Evolutionary conservation across 2,797 vertebrate species (phyloP), one percentile per base, ranked within the genome.

Genomic region (Sebastes kiyomatsui): DNA sequence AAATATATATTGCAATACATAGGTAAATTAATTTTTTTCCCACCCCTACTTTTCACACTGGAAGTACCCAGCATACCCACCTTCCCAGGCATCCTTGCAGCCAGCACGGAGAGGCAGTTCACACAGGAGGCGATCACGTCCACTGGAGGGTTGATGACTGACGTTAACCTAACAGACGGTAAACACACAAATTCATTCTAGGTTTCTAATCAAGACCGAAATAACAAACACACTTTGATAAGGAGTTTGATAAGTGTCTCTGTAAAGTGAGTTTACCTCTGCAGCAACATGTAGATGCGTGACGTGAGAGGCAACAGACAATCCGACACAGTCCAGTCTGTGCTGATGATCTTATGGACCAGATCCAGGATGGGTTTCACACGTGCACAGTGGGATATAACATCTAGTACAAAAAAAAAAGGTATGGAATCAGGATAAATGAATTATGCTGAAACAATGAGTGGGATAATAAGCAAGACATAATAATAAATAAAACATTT

Each of bases 51-150:
- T 0, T 46, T 67, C 12, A 30, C n/a, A 22, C 1, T 13, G 11
- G 18, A 54, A 32, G 11, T 0, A 32, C 0, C 6, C 16, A 66
- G 27, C 3, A 4, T 3, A 66, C 95, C 70, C 86, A 99, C 98
- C 97, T 99, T 99, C 69, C 95, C 97, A 59, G 99, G 98, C 96
- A 97, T 97, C 81, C 97, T 95, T 35, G 97, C 94, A 85, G 98
- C 98, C 83, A 99, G 91, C 2, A 98, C 97, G 0, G 97, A 98
- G 86, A 99, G 95, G 70, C 98, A 99, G 90, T 97, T 98, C 60
- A 99, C 97, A 85, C 98, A 99, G 64, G 99, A 98, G 56, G 98
- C 97, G 74, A 99, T 99, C 72, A 99, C 97, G 11, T 98, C 97
- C 87, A 99, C 96, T 0, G 98, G 98, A 1, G 98, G 98, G 83